A percentile compares a stretch with the other conserved stretches of the same genome.
Evolutionary conservation across 2,888 invertebrate species (phyloP).

Genomic region (Agonopterix alstromeriana): DNA sequence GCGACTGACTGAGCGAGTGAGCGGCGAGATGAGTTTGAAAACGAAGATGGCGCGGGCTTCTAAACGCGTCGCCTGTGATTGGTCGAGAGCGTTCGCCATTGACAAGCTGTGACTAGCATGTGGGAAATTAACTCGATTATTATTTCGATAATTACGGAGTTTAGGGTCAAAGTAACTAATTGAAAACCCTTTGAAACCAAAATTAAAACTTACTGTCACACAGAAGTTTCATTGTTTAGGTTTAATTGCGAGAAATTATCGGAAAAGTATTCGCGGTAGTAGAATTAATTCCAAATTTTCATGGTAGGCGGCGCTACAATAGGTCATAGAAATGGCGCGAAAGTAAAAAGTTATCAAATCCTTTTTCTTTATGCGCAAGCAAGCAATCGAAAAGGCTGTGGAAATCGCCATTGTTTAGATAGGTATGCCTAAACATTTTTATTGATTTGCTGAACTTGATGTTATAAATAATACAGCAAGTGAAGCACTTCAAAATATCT

Average conservation of each 20-base stretch:
- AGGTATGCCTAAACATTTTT: no score
- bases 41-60: constrained; percentile 88
- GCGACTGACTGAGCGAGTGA: constrained; percentile 80
- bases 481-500: no score
- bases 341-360: constrained; percentile 30
- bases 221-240: constrained; percentile 1
- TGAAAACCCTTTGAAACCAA: constrained; percentile 33
- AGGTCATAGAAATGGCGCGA: constrained; percentile 41
- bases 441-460: no score
- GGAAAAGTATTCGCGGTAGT: constrained; percentile 28
- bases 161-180: constrained; percentile 3
- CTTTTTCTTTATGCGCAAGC: no score
- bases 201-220: constrained; percentile 2
- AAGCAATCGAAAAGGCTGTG: no score
- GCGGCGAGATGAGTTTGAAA: constrained; percentile 84
- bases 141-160: constrained; percentile 18
- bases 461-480: not conserved
- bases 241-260: constrained; percentile 14
- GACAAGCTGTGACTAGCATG: constrained; percentile 54
- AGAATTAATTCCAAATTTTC: constrained; percentile 32
- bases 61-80: constrained; percentile 51
- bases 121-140: constrained; percentile 36
- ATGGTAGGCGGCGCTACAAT: constrained; percentile 32
- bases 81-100: constrained; percentile 56
- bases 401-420: no score